phyloP scores from a whole-genome alignment of 1,140 invertebrate genomes.

The Drosophila pachea region DNA sequence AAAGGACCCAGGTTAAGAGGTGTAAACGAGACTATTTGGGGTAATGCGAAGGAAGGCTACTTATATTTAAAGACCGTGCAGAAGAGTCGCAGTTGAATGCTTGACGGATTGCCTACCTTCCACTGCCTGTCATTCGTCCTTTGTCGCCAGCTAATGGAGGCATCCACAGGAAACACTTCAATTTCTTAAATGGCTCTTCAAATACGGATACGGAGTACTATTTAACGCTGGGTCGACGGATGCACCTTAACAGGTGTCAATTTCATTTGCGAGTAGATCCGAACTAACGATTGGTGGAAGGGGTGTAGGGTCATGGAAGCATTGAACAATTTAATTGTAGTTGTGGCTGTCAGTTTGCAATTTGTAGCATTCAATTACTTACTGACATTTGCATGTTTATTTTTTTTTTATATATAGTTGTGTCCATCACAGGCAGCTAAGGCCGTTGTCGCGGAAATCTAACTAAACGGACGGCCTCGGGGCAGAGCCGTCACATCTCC shows the following conservation, averaged over 20 bases:
- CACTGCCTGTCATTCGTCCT: too few species aligned
- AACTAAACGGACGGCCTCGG: constrained; percentile 19
- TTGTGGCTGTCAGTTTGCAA: constrained; percentile 11
- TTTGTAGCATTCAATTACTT: constrained; percentile 16
- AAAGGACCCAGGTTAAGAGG: background rate
- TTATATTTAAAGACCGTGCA: constrained; percentile 17
- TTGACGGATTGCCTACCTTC: background rate
- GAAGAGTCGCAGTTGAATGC: background rate
- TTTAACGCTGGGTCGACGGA: background rate
- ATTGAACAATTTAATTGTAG: constrained; percentile 36
- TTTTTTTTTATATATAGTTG: background rate
- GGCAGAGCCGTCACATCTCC: constrained; percentile 47
- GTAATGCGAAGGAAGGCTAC: background rate
- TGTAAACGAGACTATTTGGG: constrained; percentile 19
- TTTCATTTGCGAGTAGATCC: constrained; percentile 23
- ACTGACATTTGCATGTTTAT: constrained; percentile 1
- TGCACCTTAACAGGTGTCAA: constrained; percentile 26
- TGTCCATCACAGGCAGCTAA: constrained; percentile 27
- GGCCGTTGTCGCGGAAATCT: background rate
- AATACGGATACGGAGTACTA: constrained; percentile 7
- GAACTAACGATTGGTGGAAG: background rate
- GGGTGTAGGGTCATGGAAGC: constrained; percentile 33
- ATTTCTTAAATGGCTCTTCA: constrained; percentile 53
- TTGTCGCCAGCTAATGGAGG: constrained; percentile 2
- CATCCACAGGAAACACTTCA: constrained; percentile 25